Conservation (phyloP, 1,140 invertebrate genomes). For the Samia ricini region DNA sequence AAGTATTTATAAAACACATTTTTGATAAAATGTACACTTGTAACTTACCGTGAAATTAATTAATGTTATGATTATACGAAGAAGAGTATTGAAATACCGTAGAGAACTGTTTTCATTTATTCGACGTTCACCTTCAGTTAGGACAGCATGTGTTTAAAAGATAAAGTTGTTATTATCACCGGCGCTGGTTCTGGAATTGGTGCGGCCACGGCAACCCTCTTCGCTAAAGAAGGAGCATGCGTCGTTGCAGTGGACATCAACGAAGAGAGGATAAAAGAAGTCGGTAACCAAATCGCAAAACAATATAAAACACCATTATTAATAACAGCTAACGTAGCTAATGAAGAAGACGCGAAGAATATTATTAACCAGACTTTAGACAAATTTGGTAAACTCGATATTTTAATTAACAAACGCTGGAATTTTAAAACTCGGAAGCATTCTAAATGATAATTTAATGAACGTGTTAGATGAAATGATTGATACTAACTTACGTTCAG, state of each 20-base stretch:
- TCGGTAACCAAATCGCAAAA: neutral
- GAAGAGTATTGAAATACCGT: neutral
- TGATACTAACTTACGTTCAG: slow-evolving; percentile 82
- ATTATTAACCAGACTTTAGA: slow-evolving; percentile 1
- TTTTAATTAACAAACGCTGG: slow-evolving; percentile 14
- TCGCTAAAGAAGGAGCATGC: slow-evolving; percentile 2
- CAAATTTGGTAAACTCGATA: slow-evolving; percentile 11
- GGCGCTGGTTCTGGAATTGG: slow-evolving; percentile 58
- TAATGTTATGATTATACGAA: too few relatives aligned
- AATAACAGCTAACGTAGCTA: slow-evolving; percentile 8
- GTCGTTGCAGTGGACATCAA: slow-evolving; percentile 2
- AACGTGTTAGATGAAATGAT: slow-evolving; percentile 82
- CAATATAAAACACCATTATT: neutral
- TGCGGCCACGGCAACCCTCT: neutral
- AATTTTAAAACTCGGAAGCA: neutral
- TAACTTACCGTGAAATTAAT: neutral
- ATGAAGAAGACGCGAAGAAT: slow-evolving; percentile 8
- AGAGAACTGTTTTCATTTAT: neutral
- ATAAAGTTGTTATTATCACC: slow-evolving; percentile 82
- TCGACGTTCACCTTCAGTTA: neutral
- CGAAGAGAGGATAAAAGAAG: slow-evolving; percentile 3
- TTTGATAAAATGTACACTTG: too few relatives aligned
- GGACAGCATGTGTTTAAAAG: slow-evolving; percentile 11
- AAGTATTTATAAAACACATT: too few relatives aligned
- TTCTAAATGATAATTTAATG: neutral